Evolutionary conservation across 2,888 invertebrate species (phyloP), one percentile per base, ranked within the genome.

Genomic region (Aspidiotus destructor): DNA sequence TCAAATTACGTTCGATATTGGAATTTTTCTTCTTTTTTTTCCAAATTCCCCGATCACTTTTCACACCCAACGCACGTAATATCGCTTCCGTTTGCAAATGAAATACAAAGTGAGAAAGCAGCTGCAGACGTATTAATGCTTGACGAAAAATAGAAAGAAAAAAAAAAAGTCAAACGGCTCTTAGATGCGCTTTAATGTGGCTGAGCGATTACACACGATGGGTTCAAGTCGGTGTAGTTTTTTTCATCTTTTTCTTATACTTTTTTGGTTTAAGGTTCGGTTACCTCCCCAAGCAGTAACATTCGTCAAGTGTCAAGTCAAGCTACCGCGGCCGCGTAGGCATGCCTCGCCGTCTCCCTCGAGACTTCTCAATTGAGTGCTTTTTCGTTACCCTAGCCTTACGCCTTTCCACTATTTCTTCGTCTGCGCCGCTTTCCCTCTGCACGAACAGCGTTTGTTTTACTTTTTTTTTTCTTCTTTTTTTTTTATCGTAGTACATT

Each of bases 371-470:
- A 60, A 68, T 65, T 52, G 48, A 62, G 63, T 44, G 41, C 55
- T 62, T 67, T 62, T 53, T 62, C 53, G 53, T 55, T 44, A 42
- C 54, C 48, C 53, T 52, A 42, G 41, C 8, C 62, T 17, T 28
- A 52, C 28, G 53, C 10, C 13, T 11, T 40, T 16, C n/a, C n/a
- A 3, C 16, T n/a, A 42, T 16, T 9, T 11, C 15, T 13, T 6
- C 3, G 48, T 48, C 48, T n/a, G 10, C 48, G 48, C 48, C 11
- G 48, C 48, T 64, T 60, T 53, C 48, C 58, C 57, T 41, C 54
- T 62, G 52, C 62, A 9, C 70, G 63, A 60, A 53, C 68, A 16
- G 48, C 61, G 68, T 68, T 70, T 68, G 70, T 68, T 70, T 70
- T 64, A 64, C 64, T 64, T 55, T 54, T 63, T 53, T n/a, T 63